Evolutionary conservation across 2,113 vertebrate species (phyloP), one percentile per base, ranked within the genome.

Genomic region (Chaetops frenatus): DNA sequence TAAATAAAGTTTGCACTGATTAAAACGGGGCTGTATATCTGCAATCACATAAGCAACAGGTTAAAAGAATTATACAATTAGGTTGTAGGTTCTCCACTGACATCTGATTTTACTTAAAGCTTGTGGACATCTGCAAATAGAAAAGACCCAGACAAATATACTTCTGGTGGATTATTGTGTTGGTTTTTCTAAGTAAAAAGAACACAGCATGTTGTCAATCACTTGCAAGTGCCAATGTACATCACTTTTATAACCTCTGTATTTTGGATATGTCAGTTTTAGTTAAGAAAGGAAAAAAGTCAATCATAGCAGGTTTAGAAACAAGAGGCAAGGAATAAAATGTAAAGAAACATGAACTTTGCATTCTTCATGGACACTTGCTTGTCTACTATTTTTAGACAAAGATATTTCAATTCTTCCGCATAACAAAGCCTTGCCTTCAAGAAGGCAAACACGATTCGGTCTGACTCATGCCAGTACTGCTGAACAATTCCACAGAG

Each of bases 381-480:
- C 74, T 85, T 80, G 64, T 74, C 82, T 67, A 33, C 86, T 95
- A 94, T 97, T 97, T 97, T 96, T 95, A 96, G 88, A 82, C 24
- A 51, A 40, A 93, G 91, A 64, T 92, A 92, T 88, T 93, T 94
- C 73, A 79, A 58, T 86, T 91, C 90, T 90, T 94, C 77, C 3
- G 1, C 60, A 48, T 62, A 87, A 86, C 82, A 93, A 89, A 94
- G 86, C 62, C 81, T 84, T 91, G 81, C 21, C 62, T 90, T 97
- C 74, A 94, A 91, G 82, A 87, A 91, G 66, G 81, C 94, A 95
- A 95, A 82, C 65, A 91, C 13, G 29, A 79, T 76, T 93, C 74
- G 40, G 42, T 82, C 76, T 89, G 88, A 96, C 84, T 92, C 86
- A 93, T 66, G 81, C 71, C 61, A 90, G 95, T 60, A 21, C 73